Evolutionary conservation across 2,797 vertebrate species (phyloP).

Genomic region (Peromyscus attwateri): DNA sequence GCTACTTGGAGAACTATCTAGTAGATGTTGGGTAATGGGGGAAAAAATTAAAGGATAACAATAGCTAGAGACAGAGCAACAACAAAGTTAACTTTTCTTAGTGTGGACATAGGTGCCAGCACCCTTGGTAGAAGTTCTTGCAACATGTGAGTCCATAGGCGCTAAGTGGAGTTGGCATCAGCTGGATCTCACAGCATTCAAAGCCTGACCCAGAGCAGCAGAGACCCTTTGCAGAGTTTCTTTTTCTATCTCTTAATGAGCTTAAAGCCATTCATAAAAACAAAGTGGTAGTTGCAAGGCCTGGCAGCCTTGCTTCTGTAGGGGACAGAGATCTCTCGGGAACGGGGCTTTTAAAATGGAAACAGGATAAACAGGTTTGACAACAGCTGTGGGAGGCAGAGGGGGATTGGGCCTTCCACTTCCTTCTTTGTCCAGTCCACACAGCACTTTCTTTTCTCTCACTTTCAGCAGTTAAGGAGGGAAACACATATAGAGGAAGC

Average conservation of each 20-base stretch:
- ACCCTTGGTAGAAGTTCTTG: neutral
- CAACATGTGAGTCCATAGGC: neutral
- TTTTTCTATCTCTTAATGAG: neutral
- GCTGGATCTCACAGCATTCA: neutral
- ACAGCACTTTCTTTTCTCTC: slow-evolving; percentile 11
- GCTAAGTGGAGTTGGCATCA: neutral
- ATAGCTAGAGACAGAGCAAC: neutral
- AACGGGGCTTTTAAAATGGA: slow-evolving; percentile 29
- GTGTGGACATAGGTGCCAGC: neutral
- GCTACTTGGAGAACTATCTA: neutral
- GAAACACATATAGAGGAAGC: neutral
- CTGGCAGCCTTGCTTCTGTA: slow-evolving; percentile 42
- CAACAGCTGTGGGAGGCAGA: neutral
- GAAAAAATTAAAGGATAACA: neutral
- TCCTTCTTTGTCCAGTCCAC: slow-evolving; percentile 32
- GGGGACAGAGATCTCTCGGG: neutral
- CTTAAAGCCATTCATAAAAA: slow-evolving; percentile 60
- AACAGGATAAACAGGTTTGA: slow-evolving; percentile 70
- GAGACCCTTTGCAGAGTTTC: neutral
- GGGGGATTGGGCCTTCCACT: neutral
- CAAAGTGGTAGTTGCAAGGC: neutral
- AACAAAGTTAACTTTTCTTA: neutral
- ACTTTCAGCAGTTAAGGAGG: slow-evolving; percentile 52
- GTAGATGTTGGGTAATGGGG: neutral
- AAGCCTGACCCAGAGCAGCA: neutral